Evolutionary conservation across 2,113 vertebrate species (phyloP).

Genomic region (Tragelaphus strepsiceros): DNA sequence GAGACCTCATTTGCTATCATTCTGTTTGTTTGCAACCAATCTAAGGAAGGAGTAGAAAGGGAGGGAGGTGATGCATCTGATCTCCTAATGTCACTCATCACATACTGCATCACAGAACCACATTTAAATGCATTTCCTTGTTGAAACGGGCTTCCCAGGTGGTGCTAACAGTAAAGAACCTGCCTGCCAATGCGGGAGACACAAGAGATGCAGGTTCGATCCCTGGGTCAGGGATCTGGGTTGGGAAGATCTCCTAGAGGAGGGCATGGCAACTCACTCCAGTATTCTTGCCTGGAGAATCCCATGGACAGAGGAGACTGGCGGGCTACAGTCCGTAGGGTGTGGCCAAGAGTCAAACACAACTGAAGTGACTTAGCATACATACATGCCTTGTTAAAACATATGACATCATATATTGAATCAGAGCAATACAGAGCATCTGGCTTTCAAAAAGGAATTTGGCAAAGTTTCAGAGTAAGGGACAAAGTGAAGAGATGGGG

Average conservation of each 20-base stretch:
- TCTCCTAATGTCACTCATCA: background rate
- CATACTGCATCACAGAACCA: background rate
- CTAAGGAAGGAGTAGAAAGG: background rate
- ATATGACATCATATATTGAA: constrained; percentile 10
- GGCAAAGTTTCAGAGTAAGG: constrained; percentile 24
- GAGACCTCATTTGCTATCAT: background rate
- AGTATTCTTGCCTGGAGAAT: background rate
- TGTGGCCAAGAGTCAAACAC: background rate
- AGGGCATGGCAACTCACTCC: background rate
- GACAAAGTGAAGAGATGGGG: background rate
- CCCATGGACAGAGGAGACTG: background rate
- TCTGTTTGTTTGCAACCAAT: background rate
- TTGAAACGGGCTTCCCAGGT: background rate
- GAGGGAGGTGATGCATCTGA: background rate
- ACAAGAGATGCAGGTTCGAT: background rate
- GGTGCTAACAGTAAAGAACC: background rate
- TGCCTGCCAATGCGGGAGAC: background rate
- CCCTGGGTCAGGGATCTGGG: background rate
- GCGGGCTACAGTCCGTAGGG: accelerated
- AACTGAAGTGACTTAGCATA: background rate
- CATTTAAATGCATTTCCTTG: constrained; percentile 41
- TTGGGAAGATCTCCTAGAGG: background rate
- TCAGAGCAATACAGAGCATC: constrained; percentile 17
- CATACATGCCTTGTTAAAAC: constrained; percentile 16
- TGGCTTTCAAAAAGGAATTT: constrained; percentile 32